Base-by-base conservation (phyloP, 2,888 invertebrate species). In the Sphaerophoria rueppellii region DNA sequence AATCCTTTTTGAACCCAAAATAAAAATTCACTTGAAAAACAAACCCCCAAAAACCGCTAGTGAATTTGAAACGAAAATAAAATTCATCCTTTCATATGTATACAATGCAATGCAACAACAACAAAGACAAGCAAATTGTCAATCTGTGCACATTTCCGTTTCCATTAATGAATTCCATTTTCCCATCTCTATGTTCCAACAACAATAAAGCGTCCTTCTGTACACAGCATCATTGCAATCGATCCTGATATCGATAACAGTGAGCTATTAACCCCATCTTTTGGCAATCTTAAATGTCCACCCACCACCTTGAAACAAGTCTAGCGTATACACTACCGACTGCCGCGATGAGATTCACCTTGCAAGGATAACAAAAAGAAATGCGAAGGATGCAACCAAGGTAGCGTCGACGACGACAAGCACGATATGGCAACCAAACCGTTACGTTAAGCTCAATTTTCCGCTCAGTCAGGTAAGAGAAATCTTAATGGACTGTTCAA, bases 401-500 rank as follows among this genome's bases (percentile, higher is more conserved):
- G n/a, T 60, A 5, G 12, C 16, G 58, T 2, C 12, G 35, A 9
- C n/a, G 35, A 9, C n/a, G 63, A 9, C 7, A 16, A 24, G 24
- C 52, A 32, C 50, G 16, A 32, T 63, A 11, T 37, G 57, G 34
- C 40, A 73, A 73, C 76, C 46, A 81, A 81, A 81, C 77, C 72
- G 81, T 77, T 70, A 77, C 81, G 85, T 81, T 81, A 43, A 81
- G 85, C 81, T 81, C 85, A 81, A 85, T 85, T 85, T 85, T 85
- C 81, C 87, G 89, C 88, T 88, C 88, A 87, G 88, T 88, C 89
- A 89, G 89, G 89, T 89, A 88, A 87, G 87, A 87, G 88, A 89
- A 88, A 88, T 88, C 89, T 89, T 89, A 89, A 89, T 89, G 89
- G 89, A 89, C 89, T 85, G 87, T 88, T 89, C 89, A 88, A 88